Base-by-base conservation (phyloP, 2,113 vertebrate species). In the Thryonomys swinderianus region DNA sequence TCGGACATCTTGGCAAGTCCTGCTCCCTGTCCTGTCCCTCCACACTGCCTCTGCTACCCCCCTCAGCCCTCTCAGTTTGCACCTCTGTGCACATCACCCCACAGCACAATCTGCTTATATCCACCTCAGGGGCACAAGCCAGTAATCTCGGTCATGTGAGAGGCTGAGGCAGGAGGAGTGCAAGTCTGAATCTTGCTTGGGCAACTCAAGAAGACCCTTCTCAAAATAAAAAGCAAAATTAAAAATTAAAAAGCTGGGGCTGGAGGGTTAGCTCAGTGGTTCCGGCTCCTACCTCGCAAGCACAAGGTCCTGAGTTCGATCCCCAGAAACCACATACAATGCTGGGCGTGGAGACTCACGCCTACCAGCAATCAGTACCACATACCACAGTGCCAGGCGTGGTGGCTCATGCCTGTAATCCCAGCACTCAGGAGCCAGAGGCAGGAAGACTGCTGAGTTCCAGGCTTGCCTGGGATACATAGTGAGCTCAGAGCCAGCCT, bases 31-130 rank as follows among this genome's bases (percentile, higher is more conserved):
- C 34, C 59, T 42, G 12, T 16, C 45, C 23, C 21, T 40, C 37
- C 32, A n/a, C 78, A 4, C 48, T 21, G 30, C 2, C 78, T 74
- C 13, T 37, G 34, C 30, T 7, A 10, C 34, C 73, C 10, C 16
- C 14, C 66, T 73, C 12, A 73, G 17, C 69, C 16, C 1, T 5
- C 2, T 16, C 10, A 25, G 67, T 3, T 0, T 59, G 30, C 6
- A 0, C 16, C 30, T 34, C 7, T 14, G 7, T 42, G 7, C 80
- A 21, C 1, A n/a, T n/a, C n/a, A n/a, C n/a, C n/a, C 3, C 30
- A 40, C 11, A 13, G 16, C 25, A 21, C 4, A 17, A 40, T 12
- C 45, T 53, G 25, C 23, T 5, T 27, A 27, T 23, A 73, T 45
- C 25, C 13, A 45, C 13, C 40, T 73, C 71, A 27, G 7, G 14